Conservation (phyloP, 2,888 invertebrate species). For the Ormyrus labotus region DNA sequence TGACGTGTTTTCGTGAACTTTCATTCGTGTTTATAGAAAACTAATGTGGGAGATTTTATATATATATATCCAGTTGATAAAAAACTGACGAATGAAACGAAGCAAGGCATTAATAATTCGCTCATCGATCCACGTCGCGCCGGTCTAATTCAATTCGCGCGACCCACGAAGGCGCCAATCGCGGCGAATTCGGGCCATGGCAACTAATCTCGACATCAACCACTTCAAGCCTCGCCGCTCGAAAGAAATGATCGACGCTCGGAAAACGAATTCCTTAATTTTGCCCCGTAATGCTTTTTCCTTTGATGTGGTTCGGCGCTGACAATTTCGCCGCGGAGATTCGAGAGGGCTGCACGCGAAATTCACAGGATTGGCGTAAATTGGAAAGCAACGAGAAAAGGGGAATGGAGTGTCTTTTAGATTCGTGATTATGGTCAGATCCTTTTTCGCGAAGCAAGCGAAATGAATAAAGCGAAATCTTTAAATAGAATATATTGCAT, state of each 20-base stretch:
- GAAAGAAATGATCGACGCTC: constrained; percentile 21
- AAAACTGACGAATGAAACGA: background rate
- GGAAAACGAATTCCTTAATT: constrained; percentile 40
- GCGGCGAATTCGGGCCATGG: background rate
- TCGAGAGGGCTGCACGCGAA: too few relatives aligned
- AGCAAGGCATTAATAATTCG: background rate
- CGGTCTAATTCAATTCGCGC: constrained; percentile 21
- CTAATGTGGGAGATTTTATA: too few relatives aligned
- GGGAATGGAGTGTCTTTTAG: too few relatives aligned
- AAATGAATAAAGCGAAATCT: too few relatives aligned
- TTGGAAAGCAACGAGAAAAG: too few relatives aligned
- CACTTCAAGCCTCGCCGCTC: constrained; percentile 29
- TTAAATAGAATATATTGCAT: too few relatives aligned
- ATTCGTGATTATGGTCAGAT: too few relatives aligned
- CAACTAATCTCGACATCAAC: constrained; percentile 47
- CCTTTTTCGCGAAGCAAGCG: too few relatives aligned
- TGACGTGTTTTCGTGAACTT: too few relatives aligned
- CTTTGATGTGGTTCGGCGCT: constrained; percentile 34
- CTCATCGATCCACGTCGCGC: background rate
- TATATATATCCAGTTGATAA: background rate
- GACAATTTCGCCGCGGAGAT: too few relatives aligned
- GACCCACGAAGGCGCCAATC: background rate
- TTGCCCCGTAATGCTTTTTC: constrained; percentile 1
- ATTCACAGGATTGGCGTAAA: too few relatives aligned
- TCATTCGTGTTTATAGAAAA: too few relatives aligned